These are phyloP conservation scores for Parazoanthus atlanticus DNA, from an alignment of 92 coral and sea anemone genomes.

Conservation along the genomic window DNA sequence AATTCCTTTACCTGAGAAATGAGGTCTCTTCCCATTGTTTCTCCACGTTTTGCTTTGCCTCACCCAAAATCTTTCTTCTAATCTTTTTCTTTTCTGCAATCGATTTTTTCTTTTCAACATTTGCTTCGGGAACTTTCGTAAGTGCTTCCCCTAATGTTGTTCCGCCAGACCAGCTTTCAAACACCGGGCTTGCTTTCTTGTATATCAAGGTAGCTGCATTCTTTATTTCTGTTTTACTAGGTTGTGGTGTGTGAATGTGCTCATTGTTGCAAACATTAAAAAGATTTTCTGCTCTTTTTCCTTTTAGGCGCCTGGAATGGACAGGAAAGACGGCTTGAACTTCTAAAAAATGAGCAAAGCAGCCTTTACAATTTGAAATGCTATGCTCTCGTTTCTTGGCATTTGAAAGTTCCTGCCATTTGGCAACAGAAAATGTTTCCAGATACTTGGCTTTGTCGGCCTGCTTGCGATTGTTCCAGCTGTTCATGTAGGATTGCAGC, in stretches of 20 bases:
- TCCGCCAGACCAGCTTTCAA: slow-evolving; percentile 43
- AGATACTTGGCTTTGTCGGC: slow-evolving; percentile 30
- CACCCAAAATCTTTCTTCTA: slow-evolving; percentile 9
- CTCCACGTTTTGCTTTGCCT: slow-evolving; percentile 42
- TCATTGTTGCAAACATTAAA: slow-evolving; percentile 19
- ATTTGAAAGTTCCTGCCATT: slow-evolving; percentile 45
- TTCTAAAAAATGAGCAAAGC: slow-evolving; percentile 21
- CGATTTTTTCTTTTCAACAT: slow-evolving; percentile 40
- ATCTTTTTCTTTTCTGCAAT: slow-evolving; percentile 33
- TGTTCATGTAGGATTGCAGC: slow-evolving; percentile 33
- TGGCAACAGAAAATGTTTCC: slow-evolving; percentile 33
- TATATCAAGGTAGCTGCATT: slow-evolving; percentile 30
- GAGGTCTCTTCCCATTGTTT: slow-evolving; percentile 52
- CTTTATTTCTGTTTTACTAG: not conserved
- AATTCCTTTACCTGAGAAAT: slow-evolving; percentile 41
- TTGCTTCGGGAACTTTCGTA: slow-evolving; percentile 54
- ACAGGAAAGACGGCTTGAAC: slow-evolving; percentile 50
- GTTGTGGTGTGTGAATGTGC: slow-evolving; percentile 11
- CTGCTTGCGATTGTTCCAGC: slow-evolving; percentile 49
- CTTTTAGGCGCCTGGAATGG: slow-evolving; percentile 38
- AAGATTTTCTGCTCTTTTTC: slow-evolving; percentile 47
- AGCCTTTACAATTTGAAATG: slow-evolving; percentile 57
- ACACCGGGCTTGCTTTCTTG: slow-evolving; percentile 18
- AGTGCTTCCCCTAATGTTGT: slow-evolving; percentile 46
- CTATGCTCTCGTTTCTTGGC: slow-evolving; percentile 55